A percentile compares a stretch with the other conserved stretches of the same genome.
Evolutionary conservation across 2,888 invertebrate genomes (phyloP).

Genomic region (Eristalis intricaria): DNA sequence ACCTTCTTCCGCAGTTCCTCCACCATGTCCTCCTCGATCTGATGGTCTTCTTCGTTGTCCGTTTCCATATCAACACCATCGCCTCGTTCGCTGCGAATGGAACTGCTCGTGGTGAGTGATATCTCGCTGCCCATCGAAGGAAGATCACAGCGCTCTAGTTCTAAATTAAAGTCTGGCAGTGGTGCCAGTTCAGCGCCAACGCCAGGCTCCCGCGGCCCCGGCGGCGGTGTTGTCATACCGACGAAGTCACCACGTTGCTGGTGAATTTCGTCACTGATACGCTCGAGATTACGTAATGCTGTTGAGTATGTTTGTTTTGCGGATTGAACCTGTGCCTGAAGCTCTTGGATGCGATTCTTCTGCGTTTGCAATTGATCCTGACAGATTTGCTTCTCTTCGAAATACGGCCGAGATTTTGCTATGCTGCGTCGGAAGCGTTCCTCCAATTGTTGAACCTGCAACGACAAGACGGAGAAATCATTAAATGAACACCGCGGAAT

Average conservation of each 20-base stretch:
- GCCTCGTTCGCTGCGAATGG: conserved; percentile 58
- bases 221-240: conserved; percentile 77
- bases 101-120: conserved; percentile 81
- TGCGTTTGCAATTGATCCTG: conserved; percentile 93
- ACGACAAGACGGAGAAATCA: conserved; percentile 27
- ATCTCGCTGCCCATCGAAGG: conserved; percentile 82
- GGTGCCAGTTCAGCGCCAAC: conserved; percentile 87
- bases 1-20: conserved; percentile 87
- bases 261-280: conserved; percentile 96
- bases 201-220: conserved; percentile 85
- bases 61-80: conserved; percentile 60
- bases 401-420: conserved; percentile 93
- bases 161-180: conserved; percentile 82
- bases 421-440: conserved; percentile 92
- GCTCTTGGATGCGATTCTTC: conserved; percentile 90
- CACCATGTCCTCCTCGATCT: conserved; percentile 82
- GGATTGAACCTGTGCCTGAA: conserved; percentile 87
- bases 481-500: background rate
- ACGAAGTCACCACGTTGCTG: conserved; percentile 79
- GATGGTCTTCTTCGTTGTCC: conserved; percentile 73
- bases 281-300: conserved; percentile 91
- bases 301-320: conserved; percentile 92
- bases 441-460: conserved; percentile 88
- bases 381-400: conserved; percentile 93
- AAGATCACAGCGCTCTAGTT: conserved; percentile 84